These are phyloP conservation scores for Muscicapa comitata DNA, from an alignment of 2,797 vertebrate genomes.

Conservation along the genomic window DNA sequence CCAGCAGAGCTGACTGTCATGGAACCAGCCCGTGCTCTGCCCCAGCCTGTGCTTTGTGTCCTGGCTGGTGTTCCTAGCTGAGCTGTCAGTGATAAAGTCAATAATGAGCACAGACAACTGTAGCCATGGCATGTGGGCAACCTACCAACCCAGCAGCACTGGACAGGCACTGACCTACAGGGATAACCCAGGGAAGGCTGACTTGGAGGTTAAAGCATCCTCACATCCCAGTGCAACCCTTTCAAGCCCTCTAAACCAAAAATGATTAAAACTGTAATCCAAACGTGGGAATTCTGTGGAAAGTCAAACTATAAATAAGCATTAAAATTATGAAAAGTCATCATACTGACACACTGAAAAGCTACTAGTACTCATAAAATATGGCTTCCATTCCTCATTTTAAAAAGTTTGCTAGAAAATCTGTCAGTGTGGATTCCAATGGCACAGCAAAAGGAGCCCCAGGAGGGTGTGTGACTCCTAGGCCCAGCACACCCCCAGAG, in stretches of 20 bases:
- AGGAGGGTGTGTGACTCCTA: fast-evolving
- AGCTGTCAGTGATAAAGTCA: not conserved
- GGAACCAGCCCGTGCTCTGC: not conserved
- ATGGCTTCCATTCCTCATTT: not conserved
- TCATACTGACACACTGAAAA: fast-evolving
- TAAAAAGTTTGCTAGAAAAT: not conserved
- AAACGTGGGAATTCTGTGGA: not conserved
- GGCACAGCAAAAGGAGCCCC: not conserved
- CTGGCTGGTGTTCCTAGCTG: fast-evolving
- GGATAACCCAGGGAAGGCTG: not conserved
- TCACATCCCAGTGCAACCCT: not conserved
- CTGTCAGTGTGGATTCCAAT: not conserved
- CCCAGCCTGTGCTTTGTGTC: not conserved
- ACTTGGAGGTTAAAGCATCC: not conserved
- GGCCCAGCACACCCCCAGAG: fast-evolving
- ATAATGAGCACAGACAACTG: not conserved
- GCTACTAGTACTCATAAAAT: not conserved
- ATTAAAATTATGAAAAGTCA: not conserved
- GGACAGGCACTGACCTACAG: fast-evolving
- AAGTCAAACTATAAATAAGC: not conserved
- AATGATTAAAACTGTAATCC: not conserved
- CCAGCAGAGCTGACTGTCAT: not conserved
- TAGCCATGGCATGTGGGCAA: fast-evolving
- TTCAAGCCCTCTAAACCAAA: not conserved
- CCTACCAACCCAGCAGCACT: not conserved